These are phyloP conservation scores for Strigops habroptila DNA, from an alignment of 2,113 vertebrate species.

Conservation along the genomic window DNA sequence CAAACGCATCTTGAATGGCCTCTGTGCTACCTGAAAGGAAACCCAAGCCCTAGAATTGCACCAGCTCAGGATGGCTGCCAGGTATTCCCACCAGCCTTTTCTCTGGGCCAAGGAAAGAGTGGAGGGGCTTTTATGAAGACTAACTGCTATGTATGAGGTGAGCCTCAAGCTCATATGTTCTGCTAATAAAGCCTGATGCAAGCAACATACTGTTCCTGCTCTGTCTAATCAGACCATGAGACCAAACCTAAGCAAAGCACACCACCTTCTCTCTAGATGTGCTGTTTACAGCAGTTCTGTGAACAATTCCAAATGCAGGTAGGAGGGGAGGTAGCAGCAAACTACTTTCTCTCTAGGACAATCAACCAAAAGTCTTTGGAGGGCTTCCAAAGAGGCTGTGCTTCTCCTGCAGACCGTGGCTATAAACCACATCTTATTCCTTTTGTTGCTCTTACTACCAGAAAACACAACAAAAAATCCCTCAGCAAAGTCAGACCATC, in stretches of 20 bases:
- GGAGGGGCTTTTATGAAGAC: background rate
- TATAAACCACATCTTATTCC: background rate
- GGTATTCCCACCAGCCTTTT: background rate
- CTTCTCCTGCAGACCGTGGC: background rate
- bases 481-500: background rate
- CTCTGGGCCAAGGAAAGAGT: background rate
- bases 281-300: background rate
- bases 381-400: background rate
- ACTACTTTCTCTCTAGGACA: background rate
- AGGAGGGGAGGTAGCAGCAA: background rate
- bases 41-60: background rate
- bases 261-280: background rate
- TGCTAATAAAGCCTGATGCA: background rate
- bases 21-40: background rate
- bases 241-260: background rate
- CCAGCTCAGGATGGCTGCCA: background rate
- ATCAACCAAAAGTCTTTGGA: background rate
- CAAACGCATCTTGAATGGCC: background rate
- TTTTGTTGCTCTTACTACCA: background rate
- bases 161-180: background rate
- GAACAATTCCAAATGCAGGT: background rate
- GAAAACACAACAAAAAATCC: background rate
- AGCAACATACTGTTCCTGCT: background rate
- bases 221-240: background rate
- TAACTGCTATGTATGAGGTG: background rate